Evolutionary conservation across 2,888 invertebrate species (phyloP).

Genomic region (Phengaris arion): DNA sequence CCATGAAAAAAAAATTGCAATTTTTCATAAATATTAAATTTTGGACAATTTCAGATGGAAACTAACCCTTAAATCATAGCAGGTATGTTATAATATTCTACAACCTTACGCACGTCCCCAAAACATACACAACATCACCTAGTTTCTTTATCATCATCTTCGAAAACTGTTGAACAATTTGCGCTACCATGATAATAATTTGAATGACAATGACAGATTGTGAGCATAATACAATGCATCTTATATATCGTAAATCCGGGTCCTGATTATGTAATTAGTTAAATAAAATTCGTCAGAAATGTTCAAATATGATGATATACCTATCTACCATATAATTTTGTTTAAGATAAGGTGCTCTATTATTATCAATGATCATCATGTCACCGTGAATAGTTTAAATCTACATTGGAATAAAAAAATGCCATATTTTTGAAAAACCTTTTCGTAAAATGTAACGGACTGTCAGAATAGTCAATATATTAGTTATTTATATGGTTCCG

Average conservation of each 20-base stretch:
- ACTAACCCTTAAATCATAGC: background rate
- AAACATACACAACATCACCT: background rate
- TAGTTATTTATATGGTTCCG: no score
- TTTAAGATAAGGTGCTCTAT: background rate
- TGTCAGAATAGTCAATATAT: no score
- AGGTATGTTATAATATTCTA: background rate
- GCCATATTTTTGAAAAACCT: no score
- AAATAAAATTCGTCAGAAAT: slow-evolving; percentile 12
- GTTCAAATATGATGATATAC: background rate
- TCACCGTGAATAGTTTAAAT: no score
- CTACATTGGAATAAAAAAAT: no score
- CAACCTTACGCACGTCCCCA: background rate
- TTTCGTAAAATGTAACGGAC: no score
- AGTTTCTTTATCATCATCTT: background rate
- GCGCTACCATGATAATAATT: background rate
- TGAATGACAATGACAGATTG: slow-evolving; percentile 12
- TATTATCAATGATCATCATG: background rate
- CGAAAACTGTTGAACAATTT: background rate
- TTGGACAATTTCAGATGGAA: no score
- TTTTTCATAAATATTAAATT: no score
- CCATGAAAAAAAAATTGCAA: no score
- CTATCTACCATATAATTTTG: no score
- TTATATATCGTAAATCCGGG: slow-evolving; percentile 11
- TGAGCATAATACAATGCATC: slow-evolving; percentile 3
- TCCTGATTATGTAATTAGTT: background rate